Evolutionary conservation across 2,888 invertebrate species (phyloP).

Genomic region (Mactromeris polynyma): DNA sequence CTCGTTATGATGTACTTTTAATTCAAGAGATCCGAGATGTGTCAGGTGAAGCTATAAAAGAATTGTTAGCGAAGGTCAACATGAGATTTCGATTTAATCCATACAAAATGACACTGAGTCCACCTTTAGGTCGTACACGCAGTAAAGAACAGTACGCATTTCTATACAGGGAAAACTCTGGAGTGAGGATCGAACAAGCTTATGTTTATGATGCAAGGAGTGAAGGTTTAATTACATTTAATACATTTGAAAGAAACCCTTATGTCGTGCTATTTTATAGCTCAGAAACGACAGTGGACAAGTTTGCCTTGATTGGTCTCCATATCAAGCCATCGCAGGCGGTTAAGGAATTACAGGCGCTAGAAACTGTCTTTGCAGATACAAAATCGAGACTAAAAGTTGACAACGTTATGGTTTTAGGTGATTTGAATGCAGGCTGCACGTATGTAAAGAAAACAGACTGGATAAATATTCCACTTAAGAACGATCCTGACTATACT

Average conservation of each 20-base stretch:
- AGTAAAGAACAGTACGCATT: conserved; percentile 83
- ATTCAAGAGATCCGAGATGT: conserved; percentile 81
- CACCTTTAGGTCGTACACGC: conserved; percentile 75
- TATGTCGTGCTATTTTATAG: conserved; percentile 72
- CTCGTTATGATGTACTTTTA: conserved; percentile 78
- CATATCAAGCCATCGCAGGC: conserved; percentile 78
- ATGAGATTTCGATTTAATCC: conserved; percentile 21
- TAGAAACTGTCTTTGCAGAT: conserved; percentile 72
- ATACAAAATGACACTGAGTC: conserved; percentile 72
- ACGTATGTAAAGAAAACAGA: conserved; percentile 73
- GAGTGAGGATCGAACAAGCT: conserved; percentile 24
- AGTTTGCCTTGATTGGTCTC: conserved; percentile 76
- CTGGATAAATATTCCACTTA: conserved; percentile 73
- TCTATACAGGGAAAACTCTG: conserved; percentile 74
- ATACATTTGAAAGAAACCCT: conserved; percentile 77
- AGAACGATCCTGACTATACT: conserved; percentile 66
- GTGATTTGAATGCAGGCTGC: conserved; percentile 84
- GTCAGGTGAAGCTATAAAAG: conserved; percentile 67
- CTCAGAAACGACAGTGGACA: conserved; percentile 60
- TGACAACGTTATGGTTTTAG: conserved; percentile 75
- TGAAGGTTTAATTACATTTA: conserved; percentile 43
- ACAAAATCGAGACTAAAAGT: conserved; percentile 61
- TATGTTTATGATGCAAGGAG: conserved; percentile 55
- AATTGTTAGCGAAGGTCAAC: conserved; percentile 69
- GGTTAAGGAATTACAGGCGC: conserved; percentile 73